Conservation (phyloP, 2,888 invertebrate genomes). For the Cyclophora albipunctata region DNA sequence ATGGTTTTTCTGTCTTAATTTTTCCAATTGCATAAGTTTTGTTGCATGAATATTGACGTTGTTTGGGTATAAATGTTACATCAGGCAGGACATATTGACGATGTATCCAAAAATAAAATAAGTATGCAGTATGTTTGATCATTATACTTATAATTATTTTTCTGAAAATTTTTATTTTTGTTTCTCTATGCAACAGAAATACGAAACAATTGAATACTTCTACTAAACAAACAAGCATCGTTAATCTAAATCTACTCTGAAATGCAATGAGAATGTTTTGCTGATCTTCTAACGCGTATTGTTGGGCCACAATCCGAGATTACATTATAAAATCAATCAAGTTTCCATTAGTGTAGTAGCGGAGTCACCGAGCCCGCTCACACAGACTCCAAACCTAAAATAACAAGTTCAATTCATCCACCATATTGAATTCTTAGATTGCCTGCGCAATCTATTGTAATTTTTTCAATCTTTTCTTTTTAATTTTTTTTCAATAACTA, state of each 20-base stretch:
- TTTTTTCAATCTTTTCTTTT: slow-evolving; percentile 27
- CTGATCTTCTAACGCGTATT: not conserved
- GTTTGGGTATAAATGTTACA: too few relatives aligned
- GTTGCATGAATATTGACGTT: too few relatives aligned
- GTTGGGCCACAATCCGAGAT: not conserved
- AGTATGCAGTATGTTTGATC: too few relatives aligned
- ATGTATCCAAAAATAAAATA: too few relatives aligned
- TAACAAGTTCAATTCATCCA: slow-evolving; percentile 52
- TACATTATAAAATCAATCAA: slow-evolving; percentile 19
- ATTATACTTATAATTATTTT: too few relatives aligned
- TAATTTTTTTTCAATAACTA: slow-evolving; percentile 30
- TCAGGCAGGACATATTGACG: too few relatives aligned
- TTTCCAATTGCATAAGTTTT: too few relatives aligned
- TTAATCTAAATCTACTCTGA: too few relatives aligned
- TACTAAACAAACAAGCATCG: too few relatives aligned
- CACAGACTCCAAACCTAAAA: slow-evolving; percentile 54
- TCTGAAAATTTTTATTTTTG: too few relatives aligned
- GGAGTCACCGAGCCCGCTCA: slow-evolving; percentile 35
- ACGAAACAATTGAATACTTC: too few relatives aligned
- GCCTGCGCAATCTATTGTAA: slow-evolving; percentile 56
- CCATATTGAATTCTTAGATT: slow-evolving; percentile 63
- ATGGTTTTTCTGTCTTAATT: not conserved
- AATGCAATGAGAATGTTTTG: not conserved
- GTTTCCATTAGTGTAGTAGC: slow-evolving; percentile 15
- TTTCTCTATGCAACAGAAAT: not conserved